Evolutionary conservation across 2,888 invertebrate genomes (phyloP).

Genomic region (Zele albiditarsus): DNA sequence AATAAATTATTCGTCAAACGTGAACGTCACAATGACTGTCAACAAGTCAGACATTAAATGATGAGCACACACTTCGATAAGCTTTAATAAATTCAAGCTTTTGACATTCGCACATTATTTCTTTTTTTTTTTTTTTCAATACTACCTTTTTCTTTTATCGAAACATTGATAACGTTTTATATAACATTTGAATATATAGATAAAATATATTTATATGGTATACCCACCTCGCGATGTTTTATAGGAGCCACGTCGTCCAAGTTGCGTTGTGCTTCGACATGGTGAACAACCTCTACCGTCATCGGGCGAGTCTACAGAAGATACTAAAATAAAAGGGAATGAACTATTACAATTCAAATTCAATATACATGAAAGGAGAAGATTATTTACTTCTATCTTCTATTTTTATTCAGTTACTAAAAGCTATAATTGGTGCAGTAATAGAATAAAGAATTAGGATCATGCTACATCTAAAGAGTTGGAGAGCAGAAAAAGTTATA

Average conservation of each 20-base stretch:
- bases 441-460: slow-evolving; percentile 52
- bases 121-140: not conserved
- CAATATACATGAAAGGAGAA: slow-evolving; percentile 6
- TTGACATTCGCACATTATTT: slow-evolving; percentile 3
- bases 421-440: slow-evolving; percentile 57
- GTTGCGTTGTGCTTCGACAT: slow-evolving; percentile 77
- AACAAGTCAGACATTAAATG: not conserved
- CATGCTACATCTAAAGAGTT: slow-evolving; percentile 47
- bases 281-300: slow-evolving; percentile 85
- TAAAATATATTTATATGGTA: slow-evolving; percentile 6
- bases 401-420: slow-evolving; percentile 26
- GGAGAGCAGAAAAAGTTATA: not conserved
- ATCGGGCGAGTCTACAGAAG: slow-evolving; percentile 80
- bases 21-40: slow-evolving; percentile 1
- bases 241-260: slow-evolving; percentile 89
- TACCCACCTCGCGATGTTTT: slow-evolving; percentile 89
- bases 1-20: slow-evolving; percentile 1
- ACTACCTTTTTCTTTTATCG: not conserved
- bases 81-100: slow-evolving; percentile 19
- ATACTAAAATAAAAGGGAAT: slow-evolving; percentile 69
- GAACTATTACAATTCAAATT: slow-evolving; percentile 60
- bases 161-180: not conserved
- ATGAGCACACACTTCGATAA: slow-evolving; percentile 7
- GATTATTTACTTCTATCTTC: not conserved
- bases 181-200: not conserved